These are phyloP conservation scores for Mechanitis messenoides DNA, from an alignment of 2,888 invertebrate genomes.

Conservation along the genomic window DNA sequence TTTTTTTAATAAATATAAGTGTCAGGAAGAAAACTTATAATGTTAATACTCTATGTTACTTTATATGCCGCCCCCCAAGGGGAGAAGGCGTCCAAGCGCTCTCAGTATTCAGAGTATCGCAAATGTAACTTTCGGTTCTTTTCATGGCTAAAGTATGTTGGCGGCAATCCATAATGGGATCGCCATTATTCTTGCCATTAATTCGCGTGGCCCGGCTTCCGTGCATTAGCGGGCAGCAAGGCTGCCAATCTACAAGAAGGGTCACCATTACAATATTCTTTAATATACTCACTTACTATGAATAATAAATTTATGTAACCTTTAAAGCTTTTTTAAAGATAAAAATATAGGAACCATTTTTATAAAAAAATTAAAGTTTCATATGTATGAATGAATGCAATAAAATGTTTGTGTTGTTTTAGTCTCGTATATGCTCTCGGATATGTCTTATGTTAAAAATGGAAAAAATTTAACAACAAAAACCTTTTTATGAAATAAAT, in stretches of 20 bases:
- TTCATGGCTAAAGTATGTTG: slow-evolving; percentile 77
- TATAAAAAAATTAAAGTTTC: no score
- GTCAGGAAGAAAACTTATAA: not conserved
- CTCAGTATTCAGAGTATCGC: slow-evolving; percentile 77
- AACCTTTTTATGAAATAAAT: no score
- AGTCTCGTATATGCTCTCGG: no score
- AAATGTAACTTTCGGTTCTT: slow-evolving; percentile 78
- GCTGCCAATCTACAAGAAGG: slow-evolving; percentile 67
- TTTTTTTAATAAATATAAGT: slow-evolving; percentile 5
- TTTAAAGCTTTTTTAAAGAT: not conserved
- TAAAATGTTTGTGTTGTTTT: no score
- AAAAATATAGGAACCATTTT: not conserved
- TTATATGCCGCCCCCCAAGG: slow-evolving; percentile 45
- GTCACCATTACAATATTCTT: slow-evolving; percentile 40
- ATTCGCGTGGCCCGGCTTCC: slow-evolving; percentile 74
- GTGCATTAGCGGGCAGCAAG: slow-evolving; percentile 72
- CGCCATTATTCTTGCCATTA: slow-evolving; percentile 77
- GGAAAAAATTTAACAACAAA: no score
- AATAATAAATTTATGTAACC: not conserved
- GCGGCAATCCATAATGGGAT: slow-evolving; percentile 78
- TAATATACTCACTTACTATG: slow-evolving; percentile 6
- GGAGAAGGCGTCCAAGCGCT: slow-evolving; percentile 56
- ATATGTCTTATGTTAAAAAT: no score
- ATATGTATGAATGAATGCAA: no score
- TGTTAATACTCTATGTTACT: slow-evolving; percentile 20